phyloP scores from a whole-genome alignment of 2,113 vertebrate genomes.

The Isurus oxyrinchus region DNA sequence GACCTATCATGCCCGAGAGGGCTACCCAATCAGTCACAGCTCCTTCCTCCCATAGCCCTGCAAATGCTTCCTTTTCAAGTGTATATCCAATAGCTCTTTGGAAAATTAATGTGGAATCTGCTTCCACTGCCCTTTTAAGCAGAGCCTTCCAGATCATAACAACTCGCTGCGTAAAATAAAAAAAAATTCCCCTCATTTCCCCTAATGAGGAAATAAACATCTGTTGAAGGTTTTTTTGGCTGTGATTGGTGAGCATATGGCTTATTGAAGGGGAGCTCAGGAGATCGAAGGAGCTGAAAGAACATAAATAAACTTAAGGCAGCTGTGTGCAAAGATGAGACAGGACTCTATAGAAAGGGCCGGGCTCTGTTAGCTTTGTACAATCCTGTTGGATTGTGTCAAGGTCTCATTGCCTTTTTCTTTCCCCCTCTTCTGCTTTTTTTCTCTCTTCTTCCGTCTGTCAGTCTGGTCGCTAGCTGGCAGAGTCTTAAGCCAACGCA shows the following conservation, averaged over 20 bases:
- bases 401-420: neutral
- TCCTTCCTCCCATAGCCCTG: neutral
- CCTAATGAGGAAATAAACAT: neutral
- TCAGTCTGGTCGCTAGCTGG: constrained; percentile 67
- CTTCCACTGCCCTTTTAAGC: neutral
- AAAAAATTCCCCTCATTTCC: neutral
- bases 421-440: constrained; percentile 71
- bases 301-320: neutral
- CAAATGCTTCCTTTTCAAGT: neutral
- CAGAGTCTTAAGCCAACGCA: constrained; percentile 74
- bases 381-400: constrained; percentile 7
- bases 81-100: neutral
- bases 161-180: neutral
- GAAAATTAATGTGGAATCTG: neutral
- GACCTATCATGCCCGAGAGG: neutral
- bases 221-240: neutral
- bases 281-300: neutral
- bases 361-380: neutral
- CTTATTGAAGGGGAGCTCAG: constrained; percentile 6
- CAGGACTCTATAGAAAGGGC: neutral
- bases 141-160: neutral
- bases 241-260: neutral
- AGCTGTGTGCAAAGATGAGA: constrained; percentile 14
- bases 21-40: neutral
- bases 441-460: constrained; percentile 73